Base-by-base conservation (phyloP, 2,888 invertebrate species). In the Halocaridina rubra region DNA sequence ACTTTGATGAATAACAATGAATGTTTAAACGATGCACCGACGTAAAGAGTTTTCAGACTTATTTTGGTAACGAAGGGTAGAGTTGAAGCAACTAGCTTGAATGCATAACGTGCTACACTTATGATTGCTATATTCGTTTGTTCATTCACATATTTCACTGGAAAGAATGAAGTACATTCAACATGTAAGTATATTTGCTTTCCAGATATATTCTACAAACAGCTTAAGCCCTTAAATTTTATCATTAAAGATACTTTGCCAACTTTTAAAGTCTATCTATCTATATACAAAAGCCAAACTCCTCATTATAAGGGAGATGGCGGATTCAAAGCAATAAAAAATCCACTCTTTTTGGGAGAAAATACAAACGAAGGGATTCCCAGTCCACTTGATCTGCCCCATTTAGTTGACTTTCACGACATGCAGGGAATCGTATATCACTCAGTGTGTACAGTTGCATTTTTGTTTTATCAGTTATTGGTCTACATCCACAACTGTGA, bases 1-100 rank as follows among this genome's bases (percentile, higher is more conserved):
- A 81, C 81, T 71, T 77, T 76, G 8, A 81, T 67, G 59, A 81
- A 81, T 33, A 77, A 24, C 46, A 77, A 81, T 13, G 57, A 69
- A n/a, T 77, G 81, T 16, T 39, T 76, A 69, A 81, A 77, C 32
- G 76, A 77, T 2, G 76, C 81, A 22, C 76, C 69, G 5, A 57
- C 32, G 24, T 77, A 57, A 16, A 81, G 67, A 3, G 69, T 76
- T 32, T 59, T 53, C 16, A 81, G 67, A 2, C 69, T 33, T 19
- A 81, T 75, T 19, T 76, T 4, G 19, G 67, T 76, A 69, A 81
- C 59, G 76, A 76, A 57, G n/a, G 81, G 81, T 13, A 81, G 59
- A 8, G 81, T 69, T 27, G 76, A 76, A 29, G 76, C 76, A 67
- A 81, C 76, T 24, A 81, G 39, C 29, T 46, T 46, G 32, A 77